Base-by-base conservation (phyloP, 2,797 vertebrate genomes). In the Pseudocheirus occidentalis region DNA sequence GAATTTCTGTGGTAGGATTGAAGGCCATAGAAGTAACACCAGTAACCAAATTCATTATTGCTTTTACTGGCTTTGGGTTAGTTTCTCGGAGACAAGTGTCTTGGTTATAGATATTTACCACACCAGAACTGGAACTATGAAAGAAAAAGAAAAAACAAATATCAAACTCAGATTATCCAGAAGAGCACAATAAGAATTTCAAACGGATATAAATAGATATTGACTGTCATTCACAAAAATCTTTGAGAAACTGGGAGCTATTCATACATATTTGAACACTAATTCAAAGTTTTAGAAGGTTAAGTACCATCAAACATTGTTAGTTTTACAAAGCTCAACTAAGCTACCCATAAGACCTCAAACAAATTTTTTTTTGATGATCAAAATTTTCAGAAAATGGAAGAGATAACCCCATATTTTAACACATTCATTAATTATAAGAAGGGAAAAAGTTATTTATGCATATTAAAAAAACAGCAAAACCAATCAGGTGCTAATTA, bases 61-160 rank as follows among this genome's bases (percentile, higher is more conserved):
- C 98, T 97, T 99, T 99, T 62, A 99, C 97, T 52, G 99, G 99
- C 94, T 98, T 99, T 27, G 99, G 99, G 95, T 40, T 98, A 31
- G 95, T 94, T 24, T 98, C 98, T 46, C 98, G 98, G 12, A 99
- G 98, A 98, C 99, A 99, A 94, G 97, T 98, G 95, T 99, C 99
- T 97, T 99, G 99, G 24, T 97, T 98, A 97, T 99, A 99, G 66
- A 99, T 92, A 97, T 99, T 99, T 94, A 99, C 99, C 97, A 99
- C 99, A 7, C 99, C 99, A 0, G 99, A 99, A 98, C 98, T 98
- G 87, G 99, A 99, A 89, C 99, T 99, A 97, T 24, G 96, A 97
- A 95, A 40, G 96, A n/a, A 96, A 96, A 97, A 93, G 1, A 2
- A 54, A 54, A 40, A 28, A 52, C 28, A 87, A 87, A 89, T 13